A percentile compares a stretch with the other conserved stretches of the same genome.
These are phyloP conservation scores for Cantharis lateralis DNA, from an alignment of 2,888 invertebrate species.

Conservation along the genomic window DNA sequence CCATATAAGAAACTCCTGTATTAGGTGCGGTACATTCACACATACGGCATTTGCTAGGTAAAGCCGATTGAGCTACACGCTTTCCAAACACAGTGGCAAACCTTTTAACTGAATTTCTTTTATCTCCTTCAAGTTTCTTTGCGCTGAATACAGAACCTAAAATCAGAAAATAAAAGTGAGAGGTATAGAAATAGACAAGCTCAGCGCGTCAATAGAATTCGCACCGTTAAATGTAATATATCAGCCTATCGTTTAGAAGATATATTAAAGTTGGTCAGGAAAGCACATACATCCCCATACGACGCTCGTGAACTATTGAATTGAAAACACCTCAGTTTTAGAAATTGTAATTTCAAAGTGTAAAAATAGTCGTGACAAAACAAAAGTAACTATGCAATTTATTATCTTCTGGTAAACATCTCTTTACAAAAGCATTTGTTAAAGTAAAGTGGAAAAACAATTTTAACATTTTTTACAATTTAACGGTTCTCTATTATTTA, in stretches of 20 bases:
- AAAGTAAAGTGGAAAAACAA: background rate
- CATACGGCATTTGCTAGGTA: slow-evolving; percentile 64
- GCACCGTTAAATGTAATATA: slow-evolving; percentile 30
- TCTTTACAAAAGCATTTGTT: background rate
- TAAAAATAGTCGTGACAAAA: slow-evolving; percentile 2
- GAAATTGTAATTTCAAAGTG: background rate
- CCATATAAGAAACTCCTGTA: slow-evolving; percentile 68
- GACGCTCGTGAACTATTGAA: slow-evolving; percentile 5
- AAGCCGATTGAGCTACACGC: slow-evolving; percentile 66
- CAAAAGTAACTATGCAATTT: slow-evolving; percentile 13
- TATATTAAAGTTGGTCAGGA: slow-evolving; percentile 38
- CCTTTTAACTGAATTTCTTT: slow-evolving; percentile 63
- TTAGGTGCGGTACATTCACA: slow-evolving; percentile 73
- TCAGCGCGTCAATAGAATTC: slow-evolving; percentile 18
- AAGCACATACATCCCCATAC: slow-evolving; percentile 32
- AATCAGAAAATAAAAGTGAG: slow-evolving; percentile 24
- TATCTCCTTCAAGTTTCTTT: slow-evolving; percentile 62
- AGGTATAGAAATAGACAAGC: slow-evolving; percentile 11
- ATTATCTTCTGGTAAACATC: background rate
- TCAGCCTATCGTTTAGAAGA: slow-evolving; percentile 34
- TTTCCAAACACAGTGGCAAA: slow-evolving; percentile 70
- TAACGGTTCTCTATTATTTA: background rate
- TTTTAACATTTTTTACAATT: background rate
- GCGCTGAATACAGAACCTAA: slow-evolving; percentile 67
- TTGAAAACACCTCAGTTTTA: background rate